These are phyloP conservation scores for Hemicordylus capensis DNA, from an alignment of 2,113 vertebrate genomes.

Conservation along the genomic window DNA sequence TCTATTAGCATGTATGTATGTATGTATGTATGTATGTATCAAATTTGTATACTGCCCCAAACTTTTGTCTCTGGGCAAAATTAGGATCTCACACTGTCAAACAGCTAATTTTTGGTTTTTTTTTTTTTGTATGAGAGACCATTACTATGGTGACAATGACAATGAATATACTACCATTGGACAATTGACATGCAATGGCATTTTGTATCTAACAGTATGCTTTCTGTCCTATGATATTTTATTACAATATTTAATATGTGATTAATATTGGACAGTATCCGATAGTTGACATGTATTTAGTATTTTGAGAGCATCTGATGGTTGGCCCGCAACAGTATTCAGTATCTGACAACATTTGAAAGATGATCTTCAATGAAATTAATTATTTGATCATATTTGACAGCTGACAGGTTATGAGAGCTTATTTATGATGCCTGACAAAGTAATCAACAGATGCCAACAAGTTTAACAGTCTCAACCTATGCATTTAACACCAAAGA, in stretches of 20 bases:
- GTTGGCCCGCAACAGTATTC: neutral
- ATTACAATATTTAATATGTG: neutral
- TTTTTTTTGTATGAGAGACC: too few species aligned
- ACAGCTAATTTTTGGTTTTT: neutral
- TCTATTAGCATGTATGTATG: too few species aligned
- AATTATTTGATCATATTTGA: neutral
- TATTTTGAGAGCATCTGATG: neutral
- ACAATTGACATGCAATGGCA: neutral
- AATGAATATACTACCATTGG: too few species aligned
- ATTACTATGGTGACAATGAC: too few species aligned
- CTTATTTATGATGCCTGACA: neutral
- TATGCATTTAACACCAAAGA: neutral
- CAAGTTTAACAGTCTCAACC: neutral
- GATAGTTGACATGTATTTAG: neutral
- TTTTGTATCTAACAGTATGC: neutral
- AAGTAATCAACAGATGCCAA: neutral
- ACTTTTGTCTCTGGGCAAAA: too few species aligned
- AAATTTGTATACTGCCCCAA: too few species aligned
- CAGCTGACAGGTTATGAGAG: neutral
- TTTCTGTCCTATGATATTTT: neutral
- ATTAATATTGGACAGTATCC: neutral
- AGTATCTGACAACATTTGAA: neutral
- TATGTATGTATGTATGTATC: too few species aligned
- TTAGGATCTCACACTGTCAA: too few species aligned
- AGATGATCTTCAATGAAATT: neutral